Evolutionary conservation across 92 coral and sea anemone species (phyloP), one percentile per base, ranked within the genome.

Genomic region (Zoanthus gigantus): DNA sequence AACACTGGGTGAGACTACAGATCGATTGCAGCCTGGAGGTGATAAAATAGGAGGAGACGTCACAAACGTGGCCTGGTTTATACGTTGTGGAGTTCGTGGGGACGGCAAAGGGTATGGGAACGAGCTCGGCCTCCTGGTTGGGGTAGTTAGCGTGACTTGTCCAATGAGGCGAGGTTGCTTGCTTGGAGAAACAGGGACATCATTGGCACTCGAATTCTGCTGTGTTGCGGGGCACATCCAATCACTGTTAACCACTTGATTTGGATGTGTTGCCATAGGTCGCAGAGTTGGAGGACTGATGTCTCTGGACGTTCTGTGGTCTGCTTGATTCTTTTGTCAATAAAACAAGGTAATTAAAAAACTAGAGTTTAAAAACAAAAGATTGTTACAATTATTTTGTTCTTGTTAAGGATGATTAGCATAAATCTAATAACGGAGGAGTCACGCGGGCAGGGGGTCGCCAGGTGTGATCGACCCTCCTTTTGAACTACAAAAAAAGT

Each of bases 221-320:
- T 84, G 92, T 69, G 82, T 72, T n/a, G 88, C 77, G 32, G 93
- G 93, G 16, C 90, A 78, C 57, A 91, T 78, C 96, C 96, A 93
- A 31, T 95, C 96, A 53, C 87, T 37, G n/a, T 84, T 95, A 12
- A 76, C 83, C 53, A 88, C 87, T 78, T 94, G 94, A 85, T 79
- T 80, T 63, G 99, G 95, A 74, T 97, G 99, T 7, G 99, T 97
- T 5, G 99, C 99, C 57, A 96, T 97, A 2, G 99, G 99, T 78
- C 99, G 85, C 73, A 95, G 86, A 52, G 96, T 97, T 4, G 98
- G 99, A 1, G 99, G 99, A 42, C 99, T 97, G 18, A 94, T 83
- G 69, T 94, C 93, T 60, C 97, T 81, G 18, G 34, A 63, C 2
- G 46, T 65, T 48, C 58, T 66, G 58, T 81, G 85, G 44, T 81